Percentiles rank a stretch among this genome's conserved stretches.
Conservation (phyloP, 2,888 invertebrate species). For the Euphydryas editha region DNA sequence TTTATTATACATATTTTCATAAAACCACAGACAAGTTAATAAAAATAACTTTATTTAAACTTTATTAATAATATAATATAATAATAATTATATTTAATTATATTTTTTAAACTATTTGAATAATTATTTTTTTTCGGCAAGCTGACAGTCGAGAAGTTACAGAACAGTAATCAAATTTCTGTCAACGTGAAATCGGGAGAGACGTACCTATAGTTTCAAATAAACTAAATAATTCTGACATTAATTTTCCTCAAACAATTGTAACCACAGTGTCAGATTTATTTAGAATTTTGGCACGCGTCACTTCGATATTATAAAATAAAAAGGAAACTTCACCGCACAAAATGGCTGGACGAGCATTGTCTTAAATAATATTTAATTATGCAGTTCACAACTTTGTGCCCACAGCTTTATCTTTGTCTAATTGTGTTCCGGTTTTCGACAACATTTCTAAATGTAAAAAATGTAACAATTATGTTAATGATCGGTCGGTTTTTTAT, state of each 20-base stretch:
- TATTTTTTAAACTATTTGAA: neutral
- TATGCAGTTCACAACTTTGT: neutral
- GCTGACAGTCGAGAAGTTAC: too few relatives aligned
- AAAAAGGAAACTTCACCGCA: conserved; percentile 23
- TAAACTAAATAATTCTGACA: neutral
- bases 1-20: too few relatives aligned
- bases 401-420: neutral
- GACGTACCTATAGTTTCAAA: neutral
- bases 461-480: too few relatives aligned
- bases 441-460: too few relatives aligned
- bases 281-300: conserved; percentile 52
- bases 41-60: too few relatives aligned
- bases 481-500: too few relatives aligned
- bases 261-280: conserved; percentile 49
- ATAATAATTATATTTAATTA: too few relatives aligned
- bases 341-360: neutral
- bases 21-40: too few relatives aligned
- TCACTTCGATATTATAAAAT: conserved; percentile 18
- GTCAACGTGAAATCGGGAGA: too few relatives aligned
- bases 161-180: too few relatives aligned
- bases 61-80: too few relatives aligned
- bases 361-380: neutral
- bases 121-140: too few relatives aligned
- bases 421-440: neutral
- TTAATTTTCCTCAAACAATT: conserved; percentile 19